Conservation (phyloP, 2,113 vertebrate species). For the Catharus minimus region DNA sequence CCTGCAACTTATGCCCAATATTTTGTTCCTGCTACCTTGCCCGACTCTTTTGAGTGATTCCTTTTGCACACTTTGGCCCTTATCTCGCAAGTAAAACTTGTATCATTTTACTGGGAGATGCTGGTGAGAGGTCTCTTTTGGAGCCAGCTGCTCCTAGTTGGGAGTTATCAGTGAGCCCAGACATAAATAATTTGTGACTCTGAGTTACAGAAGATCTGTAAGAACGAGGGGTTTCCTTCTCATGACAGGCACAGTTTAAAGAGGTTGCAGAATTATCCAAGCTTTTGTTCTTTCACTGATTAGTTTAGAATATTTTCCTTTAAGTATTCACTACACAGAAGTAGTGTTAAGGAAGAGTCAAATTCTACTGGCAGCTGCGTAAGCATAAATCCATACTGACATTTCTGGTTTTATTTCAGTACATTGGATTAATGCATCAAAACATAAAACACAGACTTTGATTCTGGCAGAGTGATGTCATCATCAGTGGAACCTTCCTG, state of each 20-base stretch:
- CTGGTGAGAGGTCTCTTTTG: not conserved
- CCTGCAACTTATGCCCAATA: not conserved
- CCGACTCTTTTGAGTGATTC: not conserved
- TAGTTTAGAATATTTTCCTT: not conserved
- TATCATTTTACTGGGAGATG: not conserved
- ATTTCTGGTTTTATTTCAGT: not conserved
- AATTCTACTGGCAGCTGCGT: not conserved
- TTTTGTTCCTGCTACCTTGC: not conserved
- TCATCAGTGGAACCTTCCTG: not conserved
- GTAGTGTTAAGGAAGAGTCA: not conserved
- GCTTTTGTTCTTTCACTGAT: not conserved
- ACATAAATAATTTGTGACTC: not conserved
- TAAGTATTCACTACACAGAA: not conserved
- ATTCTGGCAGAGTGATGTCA: not conserved
- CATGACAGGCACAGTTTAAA: not conserved
- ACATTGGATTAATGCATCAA: not conserved
- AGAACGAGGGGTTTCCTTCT: not conserved
- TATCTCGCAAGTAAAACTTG: not conserved
- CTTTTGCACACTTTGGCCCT: not conserved
- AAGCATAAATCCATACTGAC: accelerated
- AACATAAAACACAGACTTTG: not conserved
- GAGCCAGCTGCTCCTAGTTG: not conserved
- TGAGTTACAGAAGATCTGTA: not conserved
- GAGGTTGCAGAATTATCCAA: not conserved
- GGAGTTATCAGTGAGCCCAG: not conserved